Percentiles rank a stretch among this genome's conserved stretches.
phyloP scores from a whole-genome alignment of 1,140 invertebrate genomes.

The Nasonia vitripennis region DNA sequence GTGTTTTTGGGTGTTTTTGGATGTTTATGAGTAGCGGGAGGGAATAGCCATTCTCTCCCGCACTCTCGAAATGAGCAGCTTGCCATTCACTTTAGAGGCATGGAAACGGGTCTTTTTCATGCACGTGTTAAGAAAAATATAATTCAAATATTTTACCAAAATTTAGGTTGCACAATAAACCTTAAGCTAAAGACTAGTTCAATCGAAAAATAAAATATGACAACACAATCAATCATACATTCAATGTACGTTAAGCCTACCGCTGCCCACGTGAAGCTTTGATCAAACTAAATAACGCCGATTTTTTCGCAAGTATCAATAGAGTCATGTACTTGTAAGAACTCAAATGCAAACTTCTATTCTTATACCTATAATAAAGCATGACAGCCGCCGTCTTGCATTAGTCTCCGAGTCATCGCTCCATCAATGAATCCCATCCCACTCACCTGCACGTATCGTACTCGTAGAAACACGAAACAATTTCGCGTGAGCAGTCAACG shows the following conservation, averaged over 20 bases:
- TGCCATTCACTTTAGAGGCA: too few species aligned
- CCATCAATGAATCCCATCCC: neutral
- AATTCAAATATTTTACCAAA: too few species aligned
- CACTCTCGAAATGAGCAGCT: too few species aligned
- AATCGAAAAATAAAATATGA: neutral
- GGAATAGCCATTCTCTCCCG: too few species aligned
- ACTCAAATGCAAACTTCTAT: neutral
- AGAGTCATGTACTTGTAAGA: neutral
- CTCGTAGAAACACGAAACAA: neutral
- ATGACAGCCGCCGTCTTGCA: neutral
- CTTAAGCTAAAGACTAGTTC: too few species aligned
- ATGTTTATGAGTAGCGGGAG: too few species aligned
- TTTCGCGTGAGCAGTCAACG: neutral
- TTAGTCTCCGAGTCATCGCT: neutral
- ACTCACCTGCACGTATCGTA: neutral
- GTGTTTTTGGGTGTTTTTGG: too few species aligned
- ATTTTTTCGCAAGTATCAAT: neutral
- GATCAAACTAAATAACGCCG: neutral
- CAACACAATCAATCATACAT: neutral
- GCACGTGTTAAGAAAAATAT: too few species aligned
- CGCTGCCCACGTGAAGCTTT: neutral
- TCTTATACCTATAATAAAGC: neutral
- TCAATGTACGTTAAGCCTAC: neutral
- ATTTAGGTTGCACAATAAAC: too few species aligned
- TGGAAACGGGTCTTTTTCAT: too few species aligned